Evolutionary conservation across 2,888 invertebrate genomes (phyloP), one percentile per base, ranked within the genome.

Genomic region (Anaspis maculata): DNA sequence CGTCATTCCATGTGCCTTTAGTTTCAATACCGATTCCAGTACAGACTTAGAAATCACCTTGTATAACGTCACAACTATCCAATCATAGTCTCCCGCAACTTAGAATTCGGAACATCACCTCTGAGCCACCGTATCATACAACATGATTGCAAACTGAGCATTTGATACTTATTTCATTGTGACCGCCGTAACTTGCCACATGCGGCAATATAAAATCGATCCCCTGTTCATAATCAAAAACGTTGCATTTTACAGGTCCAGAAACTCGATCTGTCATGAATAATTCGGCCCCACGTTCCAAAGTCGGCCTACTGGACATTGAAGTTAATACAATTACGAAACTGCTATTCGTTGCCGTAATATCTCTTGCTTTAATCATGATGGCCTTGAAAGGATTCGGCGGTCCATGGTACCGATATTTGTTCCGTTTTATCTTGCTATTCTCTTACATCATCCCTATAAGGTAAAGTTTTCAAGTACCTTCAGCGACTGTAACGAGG

Each of bases 391-490:
- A 98, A 70, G 96, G 96, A 5, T 96, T 95, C 66, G 81, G 77
- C 38, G 96, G 96, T 0, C 92, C 91, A 6, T 97, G 96, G 97
- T 94, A 90, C 62, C 67, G 87, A 52, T 97, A 98, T 66, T 78
- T 96, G 73, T 94, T 97, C 70, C 74, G 98, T 56, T 98, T 98
- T 59, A 81, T 98, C 31, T 73, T 98, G 25, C 76, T 98, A 11
- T 98, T 98, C 70, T 98, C 98, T 0, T 99, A 98, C 68, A 98
- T 98, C 53, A 96, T 98, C 58, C 98, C 98, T 10, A 94, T 98
- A 51, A 89, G 87, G 82, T 84, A 54, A 70, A 13, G 27, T 26
- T 29, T n/a, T n/a, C n/a, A n/a, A n/a, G n/a, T n/a, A n/a, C n/a
- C n/a, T n/a, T n/a, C n/a, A n/a, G n/a, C n/a, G n/a, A n/a, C n/a